Percentiles rank a stretch among this genome's conserved stretches.
These are phyloP conservation scores for Halocaridina rubra DNA, from an alignment of 2,888 invertebrate genomes.

Conservation along the genomic window DNA sequence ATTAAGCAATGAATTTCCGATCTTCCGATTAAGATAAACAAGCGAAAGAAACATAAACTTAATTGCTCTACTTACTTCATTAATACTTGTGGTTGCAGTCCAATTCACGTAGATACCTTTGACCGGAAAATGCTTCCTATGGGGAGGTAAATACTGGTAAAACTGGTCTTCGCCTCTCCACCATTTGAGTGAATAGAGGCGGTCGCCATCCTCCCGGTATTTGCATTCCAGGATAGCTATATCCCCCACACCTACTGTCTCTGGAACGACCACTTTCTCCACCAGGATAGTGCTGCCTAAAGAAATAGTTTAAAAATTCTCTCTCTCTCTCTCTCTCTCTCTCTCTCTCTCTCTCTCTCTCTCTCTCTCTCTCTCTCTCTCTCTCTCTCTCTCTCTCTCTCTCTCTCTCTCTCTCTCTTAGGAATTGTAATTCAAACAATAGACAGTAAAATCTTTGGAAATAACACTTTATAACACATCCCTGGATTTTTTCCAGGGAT, in stretches of 20 bases:
- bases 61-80: constrained; percentile 3
- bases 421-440: neutral
- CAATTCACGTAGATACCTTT: constrained; percentile 48
- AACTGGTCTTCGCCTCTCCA: constrained; percentile 62
- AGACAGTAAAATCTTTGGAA: too few relatives aligned
- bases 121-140: constrained; percentile 43
- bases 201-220: constrained; percentile 58
- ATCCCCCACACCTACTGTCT: constrained; percentile 39
- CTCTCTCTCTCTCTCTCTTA: too few relatives aligned
- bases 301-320: neutral
- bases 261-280: constrained; percentile 56
- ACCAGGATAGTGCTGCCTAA: constrained; percentile 51
- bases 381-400: too few relatives aligned
- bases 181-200: constrained; percentile 61
- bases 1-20: too few relatives aligned
- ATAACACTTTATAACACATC: too few relatives aligned
- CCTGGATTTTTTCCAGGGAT: too few relatives aligned
- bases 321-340: too few relatives aligned
- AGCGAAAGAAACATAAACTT: too few relatives aligned
- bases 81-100: constrained; percentile 39
- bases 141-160: constrained; percentile 61
- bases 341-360: too few relatives aligned
- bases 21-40: too few relatives aligned
- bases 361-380: too few relatives aligned
- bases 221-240: constrained; percentile 52